These are phyloP conservation scores for Myzus persicae DNA, from an alignment of 1,140 invertebrate species.

Conservation along the genomic window DNA sequence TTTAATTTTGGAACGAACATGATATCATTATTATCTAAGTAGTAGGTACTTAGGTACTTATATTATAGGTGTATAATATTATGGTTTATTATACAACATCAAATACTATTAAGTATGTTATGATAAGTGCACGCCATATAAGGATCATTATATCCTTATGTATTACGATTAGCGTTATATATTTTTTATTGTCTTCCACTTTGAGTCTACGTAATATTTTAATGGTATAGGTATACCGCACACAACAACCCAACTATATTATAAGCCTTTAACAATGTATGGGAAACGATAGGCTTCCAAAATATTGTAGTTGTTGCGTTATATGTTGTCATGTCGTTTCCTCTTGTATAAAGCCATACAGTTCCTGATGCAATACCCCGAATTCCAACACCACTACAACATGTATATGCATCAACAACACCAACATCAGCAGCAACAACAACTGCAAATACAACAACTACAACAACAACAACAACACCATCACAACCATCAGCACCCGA, in stretches of 20 bases:
- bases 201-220: neutral
- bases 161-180: neutral
- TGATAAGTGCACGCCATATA: neutral
- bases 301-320: neutral
- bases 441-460: conserved; percentile 34
- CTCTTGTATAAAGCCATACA: conserved; percentile 46
- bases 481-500: conserved; percentile 8
- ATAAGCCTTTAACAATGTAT: neutral
- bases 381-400: conserved; percentile 57
- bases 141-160: neutral
- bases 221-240: neutral
- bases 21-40: neutral
- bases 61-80: neutral
- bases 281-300: neutral
- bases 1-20: conserved; percentile 38
- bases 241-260: neutral
- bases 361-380: conserved; percentile 58
- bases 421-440: conserved; percentile 36
- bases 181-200: neutral
- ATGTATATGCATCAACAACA: conserved; percentile 56
- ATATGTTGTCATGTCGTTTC: conserved; percentile 10
- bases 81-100: too few relatives aligned
- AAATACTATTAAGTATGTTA: too few relatives aligned
- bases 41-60: neutral
- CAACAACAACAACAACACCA: conserved; percentile 40